phyloP scores from a whole-genome alignment of 2,113 vertebrate species.

The Sinocyclocheilus rhinocerous region DNA sequence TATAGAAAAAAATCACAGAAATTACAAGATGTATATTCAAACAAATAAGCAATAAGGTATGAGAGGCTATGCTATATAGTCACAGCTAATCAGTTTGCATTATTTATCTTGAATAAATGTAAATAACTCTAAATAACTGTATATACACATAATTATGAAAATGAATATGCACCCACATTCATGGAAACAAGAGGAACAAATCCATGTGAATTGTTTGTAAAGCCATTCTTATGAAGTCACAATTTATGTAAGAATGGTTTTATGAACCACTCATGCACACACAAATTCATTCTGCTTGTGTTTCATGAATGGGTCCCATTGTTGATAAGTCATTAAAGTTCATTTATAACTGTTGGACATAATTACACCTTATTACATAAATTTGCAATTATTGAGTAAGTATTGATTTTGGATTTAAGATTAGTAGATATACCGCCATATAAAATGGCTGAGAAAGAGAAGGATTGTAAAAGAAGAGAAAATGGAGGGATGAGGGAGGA shows the following conservation, averaged over 20 bases:
- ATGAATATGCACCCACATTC: not conserved
- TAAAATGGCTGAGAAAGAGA: constrained; percentile 62
- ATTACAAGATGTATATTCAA: not conserved
- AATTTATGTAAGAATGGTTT: not conserved
- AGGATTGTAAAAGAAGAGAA: constrained; percentile 58
- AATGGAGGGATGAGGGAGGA: constrained; percentile 64
- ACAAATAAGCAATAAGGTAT: not conserved
- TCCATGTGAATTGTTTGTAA: too few species aligned
- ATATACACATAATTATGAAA: too few species aligned
- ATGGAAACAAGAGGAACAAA: too few species aligned
- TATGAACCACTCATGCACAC: not conserved
- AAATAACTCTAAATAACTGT: too few species aligned
- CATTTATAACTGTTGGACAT: not conserved
- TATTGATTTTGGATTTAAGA: constrained; percentile 31
- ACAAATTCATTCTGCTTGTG: not conserved
- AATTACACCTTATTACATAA: not conserved
- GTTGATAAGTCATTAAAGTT: not conserved
- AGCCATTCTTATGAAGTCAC: too few species aligned
- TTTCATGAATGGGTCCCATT: not conserved
- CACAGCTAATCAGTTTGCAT: not conserved
- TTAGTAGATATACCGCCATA: constrained; percentile 41
- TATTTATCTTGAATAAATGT: not conserved
- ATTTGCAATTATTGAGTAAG: not conserved
- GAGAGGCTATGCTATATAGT: not conserved
- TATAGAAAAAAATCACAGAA: not conserved